Percentiles rank a stretch among this genome's conserved stretches.
These are phyloP conservation scores for Saxidomus purpurata DNA, from an alignment of 1,140 invertebrate genomes.

Conservation along the genomic window DNA sequence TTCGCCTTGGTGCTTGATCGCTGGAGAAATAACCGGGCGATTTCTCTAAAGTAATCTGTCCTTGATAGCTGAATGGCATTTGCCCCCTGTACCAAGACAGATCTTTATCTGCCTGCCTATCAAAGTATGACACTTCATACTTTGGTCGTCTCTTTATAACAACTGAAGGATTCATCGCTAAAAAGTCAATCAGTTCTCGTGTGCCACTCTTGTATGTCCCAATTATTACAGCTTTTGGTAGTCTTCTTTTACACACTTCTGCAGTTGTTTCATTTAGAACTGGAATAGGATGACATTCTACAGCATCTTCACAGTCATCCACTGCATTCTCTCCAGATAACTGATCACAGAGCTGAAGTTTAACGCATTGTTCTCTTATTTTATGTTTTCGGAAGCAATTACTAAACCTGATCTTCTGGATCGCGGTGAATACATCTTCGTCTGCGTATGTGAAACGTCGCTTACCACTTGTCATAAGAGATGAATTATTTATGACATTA, in stretches of 20 bases:
- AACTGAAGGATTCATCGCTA: constrained; percentile 47
- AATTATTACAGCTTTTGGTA: constrained; percentile 38
- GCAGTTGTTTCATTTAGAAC: too few relatives aligned
- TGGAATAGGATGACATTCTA: background rate
- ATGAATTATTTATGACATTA: background rate
- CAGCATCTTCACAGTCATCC: background rate
- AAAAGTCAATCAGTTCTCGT: constrained; percentile 53
- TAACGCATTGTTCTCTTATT: background rate
- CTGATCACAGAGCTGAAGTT: background rate
- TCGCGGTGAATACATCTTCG: background rate
- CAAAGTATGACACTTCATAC: constrained; percentile 55
- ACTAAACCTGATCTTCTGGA: background rate
- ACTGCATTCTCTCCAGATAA: background rate
- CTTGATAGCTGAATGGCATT: constrained; percentile 14
- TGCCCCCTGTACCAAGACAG: constrained; percentile 15
- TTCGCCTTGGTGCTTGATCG: background rate
- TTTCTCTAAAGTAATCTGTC: constrained; percentile 66
- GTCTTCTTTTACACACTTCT: constrained; percentile 18
- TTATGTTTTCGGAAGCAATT: background rate
- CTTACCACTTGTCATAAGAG: background rate
- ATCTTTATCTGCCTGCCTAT: constrained; percentile 42
- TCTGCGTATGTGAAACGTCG: background rate
- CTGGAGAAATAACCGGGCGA: constrained; percentile 54
- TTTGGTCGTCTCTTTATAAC: background rate
- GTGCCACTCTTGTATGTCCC: constrained; percentile 56